Evolutionary conservation across 2,113 vertebrate genomes (phyloP).

Genomic region (Ptyas mucosa): DNA sequence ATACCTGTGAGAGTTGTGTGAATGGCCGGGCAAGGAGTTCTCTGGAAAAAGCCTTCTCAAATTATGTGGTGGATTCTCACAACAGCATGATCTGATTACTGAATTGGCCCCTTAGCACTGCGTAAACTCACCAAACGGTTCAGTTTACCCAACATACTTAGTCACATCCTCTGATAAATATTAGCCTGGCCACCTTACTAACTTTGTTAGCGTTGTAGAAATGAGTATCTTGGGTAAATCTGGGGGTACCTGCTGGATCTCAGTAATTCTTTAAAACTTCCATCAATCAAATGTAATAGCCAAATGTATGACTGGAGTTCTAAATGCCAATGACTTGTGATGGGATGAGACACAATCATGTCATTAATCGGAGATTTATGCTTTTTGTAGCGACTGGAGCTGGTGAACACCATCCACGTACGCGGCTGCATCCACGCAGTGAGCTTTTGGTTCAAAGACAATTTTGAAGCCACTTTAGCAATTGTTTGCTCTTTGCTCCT

Average conservation of each 20-base stretch:
- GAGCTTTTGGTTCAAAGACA: conserved; percentile 87
- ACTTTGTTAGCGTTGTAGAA: not conserved
- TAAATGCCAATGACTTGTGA: not conserved
- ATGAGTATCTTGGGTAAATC: not conserved
- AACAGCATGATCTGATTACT: not conserved
- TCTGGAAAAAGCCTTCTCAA: not conserved
- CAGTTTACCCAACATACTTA: not conserved
- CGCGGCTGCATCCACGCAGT: conserved; percentile 88
- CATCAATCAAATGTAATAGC: not conserved
- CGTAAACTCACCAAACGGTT: not conserved
- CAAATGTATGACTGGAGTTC: not conserved
- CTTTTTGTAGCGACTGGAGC: conserved; percentile 73
- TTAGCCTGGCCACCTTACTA: not conserved
- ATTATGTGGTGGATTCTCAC: not conserved
- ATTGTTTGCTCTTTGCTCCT: conserved; percentile 80
- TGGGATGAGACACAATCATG: not conserved
- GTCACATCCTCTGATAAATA: not conserved
- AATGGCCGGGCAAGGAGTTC: not conserved
- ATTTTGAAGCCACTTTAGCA: conserved; percentile 77
- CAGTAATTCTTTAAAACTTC: not conserved
- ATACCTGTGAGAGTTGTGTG: not conserved
- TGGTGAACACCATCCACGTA: conserved; percentile 77
- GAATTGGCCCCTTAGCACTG: not conserved
- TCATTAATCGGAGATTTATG: not conserved
- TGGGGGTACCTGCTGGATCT: not conserved